phyloP scores from a whole-genome alignment of 2,888 invertebrate species.

The Mechanitis messenoides region DNA sequence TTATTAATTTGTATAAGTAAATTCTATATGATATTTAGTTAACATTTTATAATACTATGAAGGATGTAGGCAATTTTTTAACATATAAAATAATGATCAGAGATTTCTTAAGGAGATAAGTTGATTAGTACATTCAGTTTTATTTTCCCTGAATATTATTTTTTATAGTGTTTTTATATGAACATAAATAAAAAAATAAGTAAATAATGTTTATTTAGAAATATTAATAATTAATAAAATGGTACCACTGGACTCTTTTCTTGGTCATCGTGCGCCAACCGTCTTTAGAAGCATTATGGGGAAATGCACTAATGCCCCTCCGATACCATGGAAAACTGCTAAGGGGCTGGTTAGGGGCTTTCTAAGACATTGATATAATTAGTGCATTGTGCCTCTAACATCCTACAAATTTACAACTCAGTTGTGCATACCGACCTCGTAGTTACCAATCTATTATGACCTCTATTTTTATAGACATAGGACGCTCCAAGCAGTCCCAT shows the following conservation, averaged over 20 bases:
- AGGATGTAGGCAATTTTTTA: too few species aligned
- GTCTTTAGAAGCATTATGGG: constrained; percentile 72
- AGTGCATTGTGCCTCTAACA: constrained; percentile 69
- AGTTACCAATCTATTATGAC: constrained; percentile 32
- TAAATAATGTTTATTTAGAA: neutral
- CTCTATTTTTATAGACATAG: constrained; percentile 30
- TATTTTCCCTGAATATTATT: too few species aligned
- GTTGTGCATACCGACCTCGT: constrained; percentile 32
- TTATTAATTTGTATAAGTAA: too few species aligned
- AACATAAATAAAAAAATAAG: too few species aligned
- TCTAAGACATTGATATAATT: constrained; percentile 75
- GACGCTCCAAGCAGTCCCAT: constrained; percentile 1
- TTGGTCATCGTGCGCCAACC: constrained; percentile 67
- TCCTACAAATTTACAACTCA: constrained; percentile 42
- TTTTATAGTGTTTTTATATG: too few species aligned
- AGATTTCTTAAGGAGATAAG: too few species aligned
- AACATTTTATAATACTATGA: too few species aligned
- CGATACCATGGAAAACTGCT: constrained; percentile 74
- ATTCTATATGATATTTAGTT: too few species aligned
- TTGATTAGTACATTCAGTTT: too few species aligned
- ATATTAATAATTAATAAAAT: neutral
- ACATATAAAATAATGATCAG: too few species aligned
- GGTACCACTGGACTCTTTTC: constrained; percentile 41
- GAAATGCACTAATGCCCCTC: constrained; percentile 74
- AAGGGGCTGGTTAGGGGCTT: constrained; percentile 75